phyloP scores from a whole-genome alignment of 2,888 invertebrate genomes.

The Blastobasis lacticolella region DNA sequence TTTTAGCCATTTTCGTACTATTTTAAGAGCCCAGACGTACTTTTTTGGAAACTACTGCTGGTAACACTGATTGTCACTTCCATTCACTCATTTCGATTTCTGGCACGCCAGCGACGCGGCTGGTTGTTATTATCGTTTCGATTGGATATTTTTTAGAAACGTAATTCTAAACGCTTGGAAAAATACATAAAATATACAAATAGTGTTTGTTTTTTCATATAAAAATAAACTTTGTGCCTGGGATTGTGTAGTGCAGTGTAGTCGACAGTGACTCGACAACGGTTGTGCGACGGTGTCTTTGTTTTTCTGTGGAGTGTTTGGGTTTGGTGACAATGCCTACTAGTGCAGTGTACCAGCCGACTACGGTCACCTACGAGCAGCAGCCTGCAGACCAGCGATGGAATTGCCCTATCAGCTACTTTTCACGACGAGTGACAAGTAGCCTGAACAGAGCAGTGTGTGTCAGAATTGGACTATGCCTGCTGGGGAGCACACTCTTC shows the following conservation, averaged over 20 bases:
- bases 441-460: conserved; percentile 60
- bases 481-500: conserved; percentile 56
- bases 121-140: neutral
- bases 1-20: too few relatives aligned
- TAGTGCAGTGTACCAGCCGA: conserved; percentile 85
- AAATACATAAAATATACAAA: too few relatives aligned
- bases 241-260: conserved; percentile 5
- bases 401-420: conserved; percentile 73
- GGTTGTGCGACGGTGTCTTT: conserved; percentile 9
- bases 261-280: neutral
- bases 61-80: too few relatives aligned
- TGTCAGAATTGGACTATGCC: conserved; percentile 54
- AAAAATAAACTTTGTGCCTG: neutral
- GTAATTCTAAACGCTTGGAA: too few relatives aligned
- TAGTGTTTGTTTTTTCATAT: too few relatives aligned
- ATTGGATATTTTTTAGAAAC: too few relatives aligned
- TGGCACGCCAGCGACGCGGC: conserved; percentile 1
- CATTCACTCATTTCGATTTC: conserved; percentile 5
- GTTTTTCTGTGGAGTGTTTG: conserved; percentile 23
- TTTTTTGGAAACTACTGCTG: too few relatives aligned
- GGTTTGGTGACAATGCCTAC: conserved; percentile 73
- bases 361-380: conserved; percentile 83
- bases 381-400: conserved; percentile 72
- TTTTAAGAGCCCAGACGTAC: too few relatives aligned
- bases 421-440: conserved; percentile 66